Percentiles rank a stretch among this genome's conserved stretches.
These are phyloP conservation scores for Colletes latitarsis DNA, from an alignment of 1,140 invertebrate species.

Conservation along the genomic window DNA sequence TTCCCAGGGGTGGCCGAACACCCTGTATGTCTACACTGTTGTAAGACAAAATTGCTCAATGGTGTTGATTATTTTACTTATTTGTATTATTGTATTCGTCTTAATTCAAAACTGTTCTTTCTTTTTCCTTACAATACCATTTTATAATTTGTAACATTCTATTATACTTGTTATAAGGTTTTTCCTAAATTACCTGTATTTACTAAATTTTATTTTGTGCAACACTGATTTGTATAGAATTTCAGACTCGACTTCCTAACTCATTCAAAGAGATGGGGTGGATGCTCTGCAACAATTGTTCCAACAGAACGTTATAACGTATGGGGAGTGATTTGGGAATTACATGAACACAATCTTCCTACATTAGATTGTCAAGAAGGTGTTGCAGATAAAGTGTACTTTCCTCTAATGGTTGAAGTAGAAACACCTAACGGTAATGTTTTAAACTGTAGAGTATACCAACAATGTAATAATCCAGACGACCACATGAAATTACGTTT, in stretches of 20 bases:
- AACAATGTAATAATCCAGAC: conserved; percentile 81
- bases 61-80: too few relatives aligned
- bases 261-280: conserved; percentile 87
- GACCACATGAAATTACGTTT: conserved; percentile 72
- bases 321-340: conserved; percentile 91
- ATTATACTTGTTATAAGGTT: neutral
- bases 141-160: neutral
- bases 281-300: conserved; percentile 88
- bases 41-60: too few relatives aligned
- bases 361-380: conserved; percentile 89
- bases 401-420: conserved; percentile 84
- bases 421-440: conserved; percentile 79
- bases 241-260: conserved; percentile 87
- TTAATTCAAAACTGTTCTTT: too few relatives aligned
- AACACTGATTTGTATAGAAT: conserved; percentile 79
- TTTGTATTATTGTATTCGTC: too few relatives aligned
- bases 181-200: neutral
- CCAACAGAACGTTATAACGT: conserved; percentile 82
- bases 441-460: conserved; percentile 86
- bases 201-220: neutral
- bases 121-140: too few relatives aligned
- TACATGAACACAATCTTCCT: conserved; percentile 84
- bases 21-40: too few relatives aligned
- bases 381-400: conserved; percentile 86
- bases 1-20: too few relatives aligned